These are phyloP conservation scores for Ancistrus triradiatus DNA, from an alignment of 2,113 vertebrate genomes.

Conservation along the genomic window DNA sequence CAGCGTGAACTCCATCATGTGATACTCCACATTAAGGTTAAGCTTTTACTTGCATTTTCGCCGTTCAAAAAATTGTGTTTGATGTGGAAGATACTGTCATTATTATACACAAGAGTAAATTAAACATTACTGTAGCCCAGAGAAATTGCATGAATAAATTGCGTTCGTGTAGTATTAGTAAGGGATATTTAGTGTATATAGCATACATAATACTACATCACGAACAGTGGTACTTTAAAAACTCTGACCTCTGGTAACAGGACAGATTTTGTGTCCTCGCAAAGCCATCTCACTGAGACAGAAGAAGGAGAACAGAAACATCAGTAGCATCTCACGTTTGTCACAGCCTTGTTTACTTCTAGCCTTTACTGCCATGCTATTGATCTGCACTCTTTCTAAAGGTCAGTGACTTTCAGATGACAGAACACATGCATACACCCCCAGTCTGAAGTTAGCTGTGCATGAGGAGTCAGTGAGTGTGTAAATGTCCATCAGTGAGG, in stretches of 20 bases:
- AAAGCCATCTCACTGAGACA: background rate
- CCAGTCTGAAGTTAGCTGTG: background rate
- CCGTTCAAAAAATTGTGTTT: too few relatives aligned
- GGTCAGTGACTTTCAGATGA: constrained; percentile 48
- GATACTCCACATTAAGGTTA: too few relatives aligned
- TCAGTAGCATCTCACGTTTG: constrained; percentile 39
- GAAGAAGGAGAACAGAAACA: background rate
- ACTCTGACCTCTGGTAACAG: too few relatives aligned
- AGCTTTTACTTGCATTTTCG: too few relatives aligned
- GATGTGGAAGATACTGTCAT: too few relatives aligned
- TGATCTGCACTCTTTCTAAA: constrained; percentile 48
- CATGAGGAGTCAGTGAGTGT: background rate
- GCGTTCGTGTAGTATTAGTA: too few relatives aligned
- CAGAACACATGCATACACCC: constrained; percentile 21
- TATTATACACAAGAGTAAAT: too few relatives aligned
- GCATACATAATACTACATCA: too few relatives aligned
- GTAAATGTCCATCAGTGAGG: background rate
- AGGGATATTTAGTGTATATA: too few relatives aligned
- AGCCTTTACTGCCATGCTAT: constrained; percentile 42
- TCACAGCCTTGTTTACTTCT: constrained; percentile 46
- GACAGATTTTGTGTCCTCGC: background rate
- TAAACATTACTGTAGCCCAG: too few relatives aligned
- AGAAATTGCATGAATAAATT: too few relatives aligned
- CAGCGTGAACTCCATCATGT: too few relatives aligned
- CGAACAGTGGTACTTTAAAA: background rate